These are phyloP conservation scores for Marisa cornuarietis DNA, from an alignment of 1,140 invertebrate species.

Conservation along the genomic window DNA sequence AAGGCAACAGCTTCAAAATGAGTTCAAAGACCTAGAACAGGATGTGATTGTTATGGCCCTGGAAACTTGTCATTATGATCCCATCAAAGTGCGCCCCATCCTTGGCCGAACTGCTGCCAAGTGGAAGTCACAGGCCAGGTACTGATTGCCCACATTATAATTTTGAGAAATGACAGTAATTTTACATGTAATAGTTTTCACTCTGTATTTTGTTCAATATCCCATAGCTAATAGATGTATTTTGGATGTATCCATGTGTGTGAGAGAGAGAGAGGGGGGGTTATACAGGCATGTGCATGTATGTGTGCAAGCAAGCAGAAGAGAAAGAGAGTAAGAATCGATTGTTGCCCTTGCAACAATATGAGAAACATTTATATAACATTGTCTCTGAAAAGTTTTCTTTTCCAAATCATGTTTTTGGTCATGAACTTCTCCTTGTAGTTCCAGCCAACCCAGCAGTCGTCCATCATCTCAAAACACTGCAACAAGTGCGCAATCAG, in stretches of 20 bases:
- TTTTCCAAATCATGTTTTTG: too few relatives aligned
- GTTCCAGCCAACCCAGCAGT: too few relatives aligned
- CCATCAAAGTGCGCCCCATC: background rate
- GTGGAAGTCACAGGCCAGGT: constrained; percentile 2
- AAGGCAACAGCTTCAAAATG: background rate
- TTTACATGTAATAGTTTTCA: background rate
- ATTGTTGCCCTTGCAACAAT: too few relatives aligned
- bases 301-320: too few relatives aligned
- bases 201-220: background rate
- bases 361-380: too few relatives aligned
- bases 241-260: background rate
- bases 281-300: background rate
- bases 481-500: too few relatives aligned
- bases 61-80: constrained; percentile 18
- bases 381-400: too few relatives aligned
- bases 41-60: constrained; percentile 13
- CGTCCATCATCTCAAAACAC: too few relatives aligned
- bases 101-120: background rate
- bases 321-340: too few relatives aligned
- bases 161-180: background rate
- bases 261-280: background rate
- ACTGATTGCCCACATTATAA: background rate
- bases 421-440: too few relatives aligned
- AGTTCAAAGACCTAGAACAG: constrained; percentile 8
- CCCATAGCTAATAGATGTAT: background rate